These are phyloP conservation scores for Agelas oroides DNA, from an alignment of 37 sponge, comb jelly and placozoan species.

Conservation along the genomic window DNA sequence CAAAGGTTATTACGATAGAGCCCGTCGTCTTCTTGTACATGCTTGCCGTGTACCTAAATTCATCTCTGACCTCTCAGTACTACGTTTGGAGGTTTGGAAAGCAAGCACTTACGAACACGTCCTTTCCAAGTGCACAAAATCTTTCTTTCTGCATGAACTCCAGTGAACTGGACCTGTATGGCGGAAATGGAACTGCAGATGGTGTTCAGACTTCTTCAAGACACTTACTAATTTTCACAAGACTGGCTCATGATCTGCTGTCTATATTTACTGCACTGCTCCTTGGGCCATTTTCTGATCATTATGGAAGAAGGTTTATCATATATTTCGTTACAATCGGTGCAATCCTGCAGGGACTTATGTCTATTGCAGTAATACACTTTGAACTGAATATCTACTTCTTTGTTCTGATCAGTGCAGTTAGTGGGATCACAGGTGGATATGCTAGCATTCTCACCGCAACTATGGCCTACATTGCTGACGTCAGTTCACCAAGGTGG, in stretches of 20 bases:
- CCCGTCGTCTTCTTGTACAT: conserved; percentile 59
- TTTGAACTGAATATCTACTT: conserved; percentile 21
- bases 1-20: conserved; percentile 60
- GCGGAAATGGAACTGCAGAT: conserved; percentile 8
- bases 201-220: conserved; percentile 19
- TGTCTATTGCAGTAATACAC: conserved; percentile 23
- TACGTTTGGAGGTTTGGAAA: conserved; percentile 24
- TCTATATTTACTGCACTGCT: conserved; percentile 48
- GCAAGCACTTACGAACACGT: conserved; percentile 7
- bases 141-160: conserved; percentile 42
- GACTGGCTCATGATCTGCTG: not conserved
- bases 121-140: not conserved
- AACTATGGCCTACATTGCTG: conserved; percentile 52
- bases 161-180: conserved; percentile 2
- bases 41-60: conserved; percentile 27
- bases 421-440: conserved; percentile 46
- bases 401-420: not conserved
- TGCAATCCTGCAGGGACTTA: not conserved
- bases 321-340: conserved; percentile 31
- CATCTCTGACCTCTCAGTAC: conserved; percentile 56
- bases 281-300: conserved; percentile 55
- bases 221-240: conserved; percentile 3
- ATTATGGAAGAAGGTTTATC: conserved; percentile 45
- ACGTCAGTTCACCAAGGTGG: conserved; percentile 46
- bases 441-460: conserved; percentile 44